Evolutionary conservation across 2,797 vertebrate species (phyloP), one percentile per base, ranked within the genome.

Genomic region (Myotis vivesi): DNA sequence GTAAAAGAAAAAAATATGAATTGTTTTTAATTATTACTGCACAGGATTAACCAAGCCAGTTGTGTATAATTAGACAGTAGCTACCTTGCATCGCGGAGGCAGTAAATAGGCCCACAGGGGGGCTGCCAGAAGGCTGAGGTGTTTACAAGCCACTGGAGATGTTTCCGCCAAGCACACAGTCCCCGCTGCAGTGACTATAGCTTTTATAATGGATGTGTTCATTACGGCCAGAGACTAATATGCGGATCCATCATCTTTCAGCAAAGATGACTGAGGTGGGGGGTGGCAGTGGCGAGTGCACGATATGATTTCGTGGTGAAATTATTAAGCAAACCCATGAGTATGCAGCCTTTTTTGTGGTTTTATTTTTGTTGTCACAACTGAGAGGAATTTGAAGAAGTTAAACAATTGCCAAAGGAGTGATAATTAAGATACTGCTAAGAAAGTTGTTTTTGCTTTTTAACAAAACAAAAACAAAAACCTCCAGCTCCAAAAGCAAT

Each of bases 141-240:
- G 97, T 98, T 98, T 98, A 98, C 97, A 98, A 98, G 98, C 94
- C 97, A 93, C 97, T 82, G 96, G 98, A 98, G 98, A 98, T 97
- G 96, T 95, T 97, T 96, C 95, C 97, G 96, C 94, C 59, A 97
- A 96, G 96, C 96, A 94, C 93, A 87, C 96, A 97, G 97, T 98
- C 98, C 96, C 96, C 59, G 23, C 91, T 97, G 96, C 97, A 92
- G 94, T 91, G 97, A 97, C 98, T 98, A 96, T 97, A 94, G 97
- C 98, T 96, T 97, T 97, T 97, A 96, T 98, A 98, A 98, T 97
- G 94, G 97, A 98, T 98, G 97, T 97, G 97, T 98, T 98, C 98
- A 98, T 98, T 98, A 98, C 98, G 97, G 86, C 89, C 95, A 83
- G 97, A 97, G 94, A 87, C 97, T 97, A 98, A 98, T 98, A 97